Percentiles rank a stretch among this genome's conserved stretches.
Evolutionary conservation across 2,888 invertebrate species (phyloP).

Genomic region (Dorcus hopei): DNA sequence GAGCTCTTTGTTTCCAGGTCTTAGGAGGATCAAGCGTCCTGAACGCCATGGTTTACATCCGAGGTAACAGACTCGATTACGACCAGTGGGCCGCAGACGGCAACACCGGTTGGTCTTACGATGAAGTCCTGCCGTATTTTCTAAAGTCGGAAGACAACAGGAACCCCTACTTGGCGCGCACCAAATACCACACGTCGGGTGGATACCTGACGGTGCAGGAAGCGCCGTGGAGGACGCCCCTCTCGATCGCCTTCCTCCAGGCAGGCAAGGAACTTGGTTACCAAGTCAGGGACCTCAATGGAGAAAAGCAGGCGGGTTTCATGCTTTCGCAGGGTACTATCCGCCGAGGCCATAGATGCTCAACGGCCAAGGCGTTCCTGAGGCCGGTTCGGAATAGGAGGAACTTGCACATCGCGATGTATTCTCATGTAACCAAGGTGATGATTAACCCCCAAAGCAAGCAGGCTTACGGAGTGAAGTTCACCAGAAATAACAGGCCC

Average conservation of each 20-base stretch:
- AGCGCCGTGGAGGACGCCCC: slow-evolving; percentile 77
- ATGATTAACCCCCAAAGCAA: slow-evolving; percentile 65
- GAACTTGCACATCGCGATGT: slow-evolving; percentile 77
- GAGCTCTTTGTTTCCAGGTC: slow-evolving; percentile 40
- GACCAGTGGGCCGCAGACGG: slow-evolving; percentile 82
- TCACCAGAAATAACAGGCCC: slow-evolving; percentile 62
- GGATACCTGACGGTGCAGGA: slow-evolving; percentile 84
- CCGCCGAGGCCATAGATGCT: slow-evolving; percentile 79
- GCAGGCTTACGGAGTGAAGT: slow-evolving; percentile 74
- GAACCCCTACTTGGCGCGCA: slow-evolving; percentile 74
- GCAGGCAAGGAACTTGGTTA: slow-evolving; percentile 76
- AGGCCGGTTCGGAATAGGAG: slow-evolving; percentile 72
- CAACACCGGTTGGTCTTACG: slow-evolving; percentile 83
- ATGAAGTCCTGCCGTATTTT: slow-evolving; percentile 79
- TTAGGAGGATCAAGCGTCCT: slow-evolving; percentile 84
- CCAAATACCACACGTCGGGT: slow-evolving; percentile 72
- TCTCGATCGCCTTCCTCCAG: slow-evolving; percentile 78
- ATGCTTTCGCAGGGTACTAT: slow-evolving; percentile 79
- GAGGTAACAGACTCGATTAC: slow-evolving; percentile 84
- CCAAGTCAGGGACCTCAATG: slow-evolving; percentile 76
- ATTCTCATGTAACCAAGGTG: slow-evolving; percentile 68
- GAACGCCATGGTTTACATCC: slow-evolving; percentile 89
- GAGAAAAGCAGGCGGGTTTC: slow-evolving; percentile 79
- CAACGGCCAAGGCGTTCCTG: slow-evolving; percentile 84
- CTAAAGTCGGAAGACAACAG: slow-evolving; percentile 85